Conservation (phyloP, 2,888 invertebrate species). For the Hanleya hanleyi region DNA sequence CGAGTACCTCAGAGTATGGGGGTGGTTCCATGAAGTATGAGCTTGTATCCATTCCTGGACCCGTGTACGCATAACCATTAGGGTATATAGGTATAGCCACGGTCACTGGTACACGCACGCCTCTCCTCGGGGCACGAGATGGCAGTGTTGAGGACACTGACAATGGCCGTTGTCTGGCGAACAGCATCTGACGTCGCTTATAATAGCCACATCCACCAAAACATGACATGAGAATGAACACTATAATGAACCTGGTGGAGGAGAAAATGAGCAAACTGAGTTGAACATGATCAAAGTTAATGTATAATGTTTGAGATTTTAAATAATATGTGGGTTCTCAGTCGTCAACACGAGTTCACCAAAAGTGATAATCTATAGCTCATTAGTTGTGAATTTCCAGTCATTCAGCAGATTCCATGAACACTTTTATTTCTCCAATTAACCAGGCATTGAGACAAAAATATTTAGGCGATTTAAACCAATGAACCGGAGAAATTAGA, state of each 20-base stretch:
- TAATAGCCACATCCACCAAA: conserved; percentile 71
- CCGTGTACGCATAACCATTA: neutral
- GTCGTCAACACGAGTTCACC: too few species aligned
- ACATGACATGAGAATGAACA: conserved; percentile 67
- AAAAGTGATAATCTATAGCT: too few species aligned
- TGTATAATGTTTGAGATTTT: too few species aligned
- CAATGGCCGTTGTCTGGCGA: conserved; percentile 16
- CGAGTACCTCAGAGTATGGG: conserved; percentile 18
- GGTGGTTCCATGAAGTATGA: conserved; percentile 14
- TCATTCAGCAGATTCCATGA: too few species aligned
- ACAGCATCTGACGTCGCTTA: conserved; percentile 56
- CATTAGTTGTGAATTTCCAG: too few species aligned
- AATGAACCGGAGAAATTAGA: too few species aligned
- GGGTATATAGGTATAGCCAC: conserved; percentile 13
- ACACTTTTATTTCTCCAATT: too few species aligned
- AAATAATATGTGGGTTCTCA: too few species aligned
- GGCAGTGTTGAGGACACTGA: conserved; percentile 11
- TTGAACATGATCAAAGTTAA: too few species aligned
- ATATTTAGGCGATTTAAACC: too few species aligned
- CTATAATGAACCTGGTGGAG: conserved; percentile 64
- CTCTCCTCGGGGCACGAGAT: conserved; percentile 27
- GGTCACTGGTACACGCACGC: neutral
- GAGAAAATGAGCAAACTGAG: too few species aligned
- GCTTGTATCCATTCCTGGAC: neutral
- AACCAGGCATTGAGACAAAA: too few species aligned